Conservation (phyloP, 2,113 vertebrate genomes). For the Mohoua ochrocephala region DNA sequence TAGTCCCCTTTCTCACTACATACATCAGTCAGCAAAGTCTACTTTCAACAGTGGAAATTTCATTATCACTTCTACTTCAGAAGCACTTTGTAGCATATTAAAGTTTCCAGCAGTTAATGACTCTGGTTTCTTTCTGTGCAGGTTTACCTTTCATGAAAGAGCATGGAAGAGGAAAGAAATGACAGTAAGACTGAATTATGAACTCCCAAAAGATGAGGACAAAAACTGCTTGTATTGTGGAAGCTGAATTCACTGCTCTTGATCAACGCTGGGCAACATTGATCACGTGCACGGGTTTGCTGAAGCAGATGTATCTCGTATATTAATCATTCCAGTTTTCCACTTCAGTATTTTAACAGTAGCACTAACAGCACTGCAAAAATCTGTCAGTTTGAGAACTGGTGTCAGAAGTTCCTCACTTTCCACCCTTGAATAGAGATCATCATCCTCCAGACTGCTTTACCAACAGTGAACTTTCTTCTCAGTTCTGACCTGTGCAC, state of each 20-base stretch:
- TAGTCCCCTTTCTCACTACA: conserved; percentile 69
- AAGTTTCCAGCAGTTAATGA: conserved; percentile 79
- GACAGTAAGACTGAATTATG: conserved; percentile 69
- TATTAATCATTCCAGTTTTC: not conserved
- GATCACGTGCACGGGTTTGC: not conserved
- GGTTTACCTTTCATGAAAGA: conserved; percentile 64
- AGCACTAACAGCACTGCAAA: not conserved
- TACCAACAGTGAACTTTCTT: not conserved
- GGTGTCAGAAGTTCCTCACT: not conserved
- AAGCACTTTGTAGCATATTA: conserved; percentile 71
- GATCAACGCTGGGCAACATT: not conserved
- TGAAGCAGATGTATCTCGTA: conserved; percentile 1
- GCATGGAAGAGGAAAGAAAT: conserved; percentile 62
- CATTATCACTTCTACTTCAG: conserved; percentile 80
- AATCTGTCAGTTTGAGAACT: not conserved
- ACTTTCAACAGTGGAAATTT: conserved; percentile 75
- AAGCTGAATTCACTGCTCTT: conserved; percentile 20
- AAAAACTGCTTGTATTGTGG: conserved; percentile 55
- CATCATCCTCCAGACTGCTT: not conserved
- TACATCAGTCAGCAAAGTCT: conserved; percentile 65
- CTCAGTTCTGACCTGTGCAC: not conserved
- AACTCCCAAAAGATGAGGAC: conserved; percentile 62
- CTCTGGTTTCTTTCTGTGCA: conserved; percentile 69
- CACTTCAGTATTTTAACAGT: not conserved
- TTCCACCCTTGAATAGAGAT: not conserved